phyloP scores from a whole-genome alignment of 2,113 vertebrate species.

The Gymnorhina tibicen region DNA sequence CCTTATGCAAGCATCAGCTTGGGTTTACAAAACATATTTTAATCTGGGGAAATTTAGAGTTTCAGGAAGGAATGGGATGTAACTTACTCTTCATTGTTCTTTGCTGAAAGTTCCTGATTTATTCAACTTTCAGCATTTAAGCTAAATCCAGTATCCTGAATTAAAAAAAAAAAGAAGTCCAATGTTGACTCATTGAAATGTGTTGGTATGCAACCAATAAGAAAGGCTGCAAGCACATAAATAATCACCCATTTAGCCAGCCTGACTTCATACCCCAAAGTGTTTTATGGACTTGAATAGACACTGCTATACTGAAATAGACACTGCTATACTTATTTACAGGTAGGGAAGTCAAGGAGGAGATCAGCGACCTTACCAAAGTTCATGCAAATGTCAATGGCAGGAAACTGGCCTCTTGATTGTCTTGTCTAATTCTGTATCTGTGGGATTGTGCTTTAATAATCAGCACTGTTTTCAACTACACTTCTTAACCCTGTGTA shows the following conservation, averaged over 20 bases:
- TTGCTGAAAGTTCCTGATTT: background rate
- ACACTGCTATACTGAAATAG: background rate
- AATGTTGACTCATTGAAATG: background rate
- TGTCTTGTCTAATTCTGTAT: background rate
- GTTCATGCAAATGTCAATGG: slow-evolving; percentile 14
- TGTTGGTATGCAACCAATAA: background rate
- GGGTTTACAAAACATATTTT: background rate
- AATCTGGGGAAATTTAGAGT: background rate
- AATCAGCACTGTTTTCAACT: background rate
- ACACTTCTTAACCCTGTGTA: background rate
- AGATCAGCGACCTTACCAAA: background rate
- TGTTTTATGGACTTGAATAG: background rate
- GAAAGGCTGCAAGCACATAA: background rate
- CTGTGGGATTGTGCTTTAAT: background rate
- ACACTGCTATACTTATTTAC: background rate
- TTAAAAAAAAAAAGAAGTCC: background rate
- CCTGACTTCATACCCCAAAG: background rate
- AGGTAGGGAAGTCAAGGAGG: slow-evolving; percentile 14
- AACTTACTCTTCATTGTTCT: background rate
- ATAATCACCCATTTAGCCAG: background rate
- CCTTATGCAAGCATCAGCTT: background rate
- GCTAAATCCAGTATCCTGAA: background rate
- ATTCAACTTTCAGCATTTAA: background rate
- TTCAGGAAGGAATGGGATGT: background rate
- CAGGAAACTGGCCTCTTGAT: slow-evolving; percentile 19